Base-by-base conservation (phyloP, 2,113 vertebrate genomes). In the Leptobrachium leishanense region DNA sequence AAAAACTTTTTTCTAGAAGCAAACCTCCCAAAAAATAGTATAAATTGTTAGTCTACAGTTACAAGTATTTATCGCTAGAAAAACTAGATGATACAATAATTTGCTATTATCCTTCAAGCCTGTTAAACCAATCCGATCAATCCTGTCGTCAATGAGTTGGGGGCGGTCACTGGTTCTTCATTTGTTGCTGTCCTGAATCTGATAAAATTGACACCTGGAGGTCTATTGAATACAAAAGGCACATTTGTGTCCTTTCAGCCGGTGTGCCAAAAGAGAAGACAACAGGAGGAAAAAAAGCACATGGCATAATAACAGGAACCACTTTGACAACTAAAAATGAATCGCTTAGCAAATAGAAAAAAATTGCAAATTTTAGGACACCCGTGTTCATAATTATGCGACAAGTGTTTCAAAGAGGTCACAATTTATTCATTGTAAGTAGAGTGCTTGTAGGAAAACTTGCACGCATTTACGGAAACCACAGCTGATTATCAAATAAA, bases 161-260 rank as follows among this genome's bases (percentile, higher is more conserved):
- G 43, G 73, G 62, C 55, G 39, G 62, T 50, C 43, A 13, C 73
- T 20, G 62, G 62, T 43, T 75, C 57, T 43, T 40, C 39, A 63
- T 44, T 74, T 44, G 72, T 62, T 57, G 72, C 59, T 63, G 72
- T 63, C 55, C 73, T 65, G 62, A 65, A 75, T 65, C 73, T 57
- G 20, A n/a, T 42, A 43, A 65, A 64, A 75, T 65, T 65, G 73
- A 74, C 62, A 42, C 65, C 42, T 62, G 65, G 73, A 62, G 64
- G 73, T 75, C 59, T 65, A 75, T 75, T 75, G 46, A 65, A 75
- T 40, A 20, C 64, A 57, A 75, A 75, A 50, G 73, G 31, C 15
- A 53, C 73, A n/a, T 75, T 75, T 75, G 59, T 75, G 62, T 65
- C 73, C 13, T 41, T 9, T 15, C 43, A 63, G 55, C 72, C 57